Evolutionary conservation across 2,113 vertebrate genomes (phyloP), one percentile per base, ranked within the genome.

Genomic region (Proterorhinus semilunaris): DNA sequence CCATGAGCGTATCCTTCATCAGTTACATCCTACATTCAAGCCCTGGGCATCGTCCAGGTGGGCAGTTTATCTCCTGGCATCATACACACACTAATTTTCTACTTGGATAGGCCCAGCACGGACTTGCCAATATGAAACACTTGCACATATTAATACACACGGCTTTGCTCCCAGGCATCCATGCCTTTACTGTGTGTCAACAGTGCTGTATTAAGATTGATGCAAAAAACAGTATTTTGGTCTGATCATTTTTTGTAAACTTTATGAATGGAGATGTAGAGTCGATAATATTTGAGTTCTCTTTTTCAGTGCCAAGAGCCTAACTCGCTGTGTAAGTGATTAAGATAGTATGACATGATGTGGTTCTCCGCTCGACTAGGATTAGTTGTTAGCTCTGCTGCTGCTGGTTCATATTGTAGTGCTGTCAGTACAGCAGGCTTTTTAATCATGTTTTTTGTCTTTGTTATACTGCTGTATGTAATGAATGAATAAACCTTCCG

Each of bases 1-100:
- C 27, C 27, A 10, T 21, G 8, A 17, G 44, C 45, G 17, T 65
- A 72, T 74, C 79, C 65, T 74, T 70, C 69, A 73, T 77, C 73
- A 74, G 72, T 66, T 59, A 72, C 65, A 72, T 27, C 17, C 10
- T 46, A 63, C 64, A 54, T 76, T 57, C 72, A n/a, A 12, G 77
- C 81, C 74, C 68, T 83, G 84, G 78, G 88, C 79, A 52, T 65
- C 52, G 17, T 89, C 86, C 88, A 89, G 88, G 88, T 89, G 84
- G 86, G 86, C 65, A 13, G 74, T 50, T 71, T 47, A 66, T 83
- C 86, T 79, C 62, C 71, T 84, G 86, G 86, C 88, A 79, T 83
- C 72, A 42, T 8, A 80, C 78, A 76, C 74, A 69, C 68, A 75
- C 69, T 88, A 70, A 89, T 89, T 89, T 89, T 89, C 86, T 87